Conservation (phyloP, 2,888 invertebrate species). For the Drosophila colorata region DNA sequence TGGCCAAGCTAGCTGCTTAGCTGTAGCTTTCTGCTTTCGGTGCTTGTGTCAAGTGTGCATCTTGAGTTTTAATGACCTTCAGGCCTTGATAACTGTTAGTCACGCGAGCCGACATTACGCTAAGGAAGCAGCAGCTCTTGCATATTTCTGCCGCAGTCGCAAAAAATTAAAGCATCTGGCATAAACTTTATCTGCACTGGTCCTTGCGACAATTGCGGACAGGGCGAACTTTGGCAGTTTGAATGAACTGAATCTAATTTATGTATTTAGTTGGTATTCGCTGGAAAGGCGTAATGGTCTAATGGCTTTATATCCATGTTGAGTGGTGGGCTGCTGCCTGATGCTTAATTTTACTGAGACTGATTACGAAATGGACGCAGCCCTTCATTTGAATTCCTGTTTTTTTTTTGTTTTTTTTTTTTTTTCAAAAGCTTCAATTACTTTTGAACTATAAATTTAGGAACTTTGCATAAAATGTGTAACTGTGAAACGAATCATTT, state of each 20-base stretch:
- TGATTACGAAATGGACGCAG: conserved; percentile 34
- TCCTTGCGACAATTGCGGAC: conserved; percentile 45
- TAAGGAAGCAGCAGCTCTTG: conserved; percentile 20
- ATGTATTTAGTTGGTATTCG: conserved; percentile 75
- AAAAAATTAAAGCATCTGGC: conserved; percentile 58
- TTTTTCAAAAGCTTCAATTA: conserved; percentile 1
- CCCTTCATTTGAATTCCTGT: not conserved
- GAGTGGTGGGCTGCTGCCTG: conserved; percentile 47
- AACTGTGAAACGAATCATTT: not conserved
- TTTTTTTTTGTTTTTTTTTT: not conserved
- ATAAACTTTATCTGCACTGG: conserved; percentile 47
- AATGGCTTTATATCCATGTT: conserved; percentile 71
- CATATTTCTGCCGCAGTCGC: conserved; percentile 23
- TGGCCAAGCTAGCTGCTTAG: conserved; percentile 43
- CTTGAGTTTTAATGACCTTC: conserved; percentile 79
- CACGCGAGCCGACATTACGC: conserved; percentile 61
- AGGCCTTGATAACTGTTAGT: conserved; percentile 63
- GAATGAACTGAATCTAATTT: conserved; percentile 63
- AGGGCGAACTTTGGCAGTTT: conserved; percentile 42
- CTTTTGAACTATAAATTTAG: conserved; percentile 10
- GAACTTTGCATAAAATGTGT: conserved; percentile 8
- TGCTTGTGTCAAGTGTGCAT: conserved; percentile 51
- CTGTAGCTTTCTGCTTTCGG: conserved; percentile 29
- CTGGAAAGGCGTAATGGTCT: conserved; percentile 48
- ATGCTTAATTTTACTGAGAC: conserved; percentile 35